Evolutionary conservation across 2,797 vertebrate genomes (phyloP), one percentile per base, ranked within the genome.

Genomic region (Hemibagrus guttatus): DNA sequence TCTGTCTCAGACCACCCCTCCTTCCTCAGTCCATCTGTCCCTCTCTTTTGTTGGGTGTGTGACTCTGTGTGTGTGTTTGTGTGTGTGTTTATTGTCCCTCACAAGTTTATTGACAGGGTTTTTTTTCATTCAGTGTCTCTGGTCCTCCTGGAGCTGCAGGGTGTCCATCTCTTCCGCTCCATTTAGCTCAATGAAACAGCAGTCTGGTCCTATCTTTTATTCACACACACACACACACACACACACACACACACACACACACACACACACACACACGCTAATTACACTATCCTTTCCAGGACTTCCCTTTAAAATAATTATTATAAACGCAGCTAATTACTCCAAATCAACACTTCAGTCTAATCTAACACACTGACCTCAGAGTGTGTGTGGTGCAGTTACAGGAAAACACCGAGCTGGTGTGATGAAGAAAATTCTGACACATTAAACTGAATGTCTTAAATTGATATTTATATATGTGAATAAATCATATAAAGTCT

Each of bases 101-200:
- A 91, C 92, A 93, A 94, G 93, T 94, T 94, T 92, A 93, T 96
- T 94, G 94, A 96, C 94, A 93, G 49, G 68, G 95, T 93, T 94
- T 92, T 93, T 93, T 92, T 92, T 80, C 7, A 95, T 93, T 95
- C 92, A 89, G 91, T 92, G 92, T 95, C 93, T 96, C 95, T 95
- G 95, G 92, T 93, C 95, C 95, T 94, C 90, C 93, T 90, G 93
- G 88, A 92, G 71, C 90, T 88, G 91, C 89, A 89, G 92, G 93
- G 92, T 92, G 93, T 92, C 95, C 94, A 94, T 97, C 96, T 95
- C 97, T 97, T 97, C 97, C 97, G 97, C 96, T 96, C 97, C 97
- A 97, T 98, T 98, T 58, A 97, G 96, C 96, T 96, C 96, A 94
- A 95, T 96, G 96, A 96, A 96, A 96, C 94, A 94, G 87, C 95